Base-by-base conservation (phyloP, 2,797 vertebrate genomes). In the Parotocinclus haroldoi region DNA sequence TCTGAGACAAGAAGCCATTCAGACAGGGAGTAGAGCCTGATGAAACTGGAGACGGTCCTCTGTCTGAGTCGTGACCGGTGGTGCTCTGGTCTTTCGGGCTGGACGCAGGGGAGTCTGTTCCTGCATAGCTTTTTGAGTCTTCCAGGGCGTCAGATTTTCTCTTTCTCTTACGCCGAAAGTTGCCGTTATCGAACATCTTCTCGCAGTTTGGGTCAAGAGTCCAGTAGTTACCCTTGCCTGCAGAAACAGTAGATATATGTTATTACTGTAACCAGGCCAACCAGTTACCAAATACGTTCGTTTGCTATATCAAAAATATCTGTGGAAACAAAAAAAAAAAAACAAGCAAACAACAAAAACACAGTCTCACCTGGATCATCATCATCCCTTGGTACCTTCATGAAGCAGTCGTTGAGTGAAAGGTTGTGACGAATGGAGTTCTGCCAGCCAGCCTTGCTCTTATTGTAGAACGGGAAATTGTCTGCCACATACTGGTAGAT, bases 181-280 rank as follows among this genome's bases (percentile, higher is more conserved):
- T 98, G 67, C 96, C 96, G 0, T 98, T 98, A 85, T 98, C 95
- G 1, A 98, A 98, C 92, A 94, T 95, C 81, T 98, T 98, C 70
- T 98, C 95, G 64, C 95, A 98, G 86, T 95, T 96, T 0, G 96
- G 95, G 65, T 98, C 96, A 75, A 98, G 81, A 53, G 93, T 97
- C 96, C 96, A 98, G 82, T 96, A 98, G 84, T 95, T 97, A 18
- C 96, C 96, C 80, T 98, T 98, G 61, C 96, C 96, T 98, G 53
- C 17, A 66, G 39, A 66, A 53, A 66, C 19, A 19, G 19, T 45
- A 55, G 9, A 19, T 51, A 54, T 9, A 27, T 38, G n/a, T 45
- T 62, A 66, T 44, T 1, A 55, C 1, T 10, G 37, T 51, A 19
- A 61, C n/a, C 8, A 46, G 45, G 53, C 38, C 13, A n/a, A n/a